Base-by-base conservation (phyloP, 2,888 invertebrate species). In the Apantesis nais region DNA sequence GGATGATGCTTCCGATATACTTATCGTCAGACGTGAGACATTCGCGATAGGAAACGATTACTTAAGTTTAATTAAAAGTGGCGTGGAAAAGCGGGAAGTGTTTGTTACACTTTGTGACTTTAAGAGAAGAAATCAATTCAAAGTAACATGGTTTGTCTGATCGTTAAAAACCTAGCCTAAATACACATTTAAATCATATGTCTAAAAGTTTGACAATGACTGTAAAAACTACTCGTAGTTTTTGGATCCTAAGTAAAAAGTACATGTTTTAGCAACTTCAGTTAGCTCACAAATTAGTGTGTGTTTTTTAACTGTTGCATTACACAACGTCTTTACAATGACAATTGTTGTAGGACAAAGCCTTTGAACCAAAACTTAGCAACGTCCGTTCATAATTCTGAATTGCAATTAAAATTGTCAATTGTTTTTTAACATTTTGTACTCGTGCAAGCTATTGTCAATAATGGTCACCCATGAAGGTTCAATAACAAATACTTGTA, bases 331-430 rank as follows among this genome's bases (percentile, higher is more conserved):
- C 82, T 83, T 82, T 85, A 89, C 86, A 83, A 84, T 81, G 77
- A 79, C 79, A 83, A 89, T 90, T 90, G 90, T 90, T 89, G 89
- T 90, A 83, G 74, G 77, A 80, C 78, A 81, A 85, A 79, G 77
- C 75, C 81, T 84, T 74, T 80, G 61, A 66, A 74, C 63, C 73
- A 75, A 79, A 72, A 78, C 73, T 75, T 72, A 78, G 78, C 85
- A 78, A 86, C 86, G 86, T 89, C 89, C 90, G 88, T 88, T 88
- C 82, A 88, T 88, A 90, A 89, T 90, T 88, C 80, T 85, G 85
- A 87, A 89, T 89, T 81, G 84, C 83, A 89, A 91, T 91, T 90
- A 90, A 88, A 85, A 83, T 80, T 83, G 83, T 83, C 89, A 83
- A 90, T 91, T 89, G 89, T 91, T 88, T 88, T 79, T 85, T 84